Base-by-base conservation (phyloP, 2,888 invertebrate genomes). In the Brenthis daphne region DNA sequence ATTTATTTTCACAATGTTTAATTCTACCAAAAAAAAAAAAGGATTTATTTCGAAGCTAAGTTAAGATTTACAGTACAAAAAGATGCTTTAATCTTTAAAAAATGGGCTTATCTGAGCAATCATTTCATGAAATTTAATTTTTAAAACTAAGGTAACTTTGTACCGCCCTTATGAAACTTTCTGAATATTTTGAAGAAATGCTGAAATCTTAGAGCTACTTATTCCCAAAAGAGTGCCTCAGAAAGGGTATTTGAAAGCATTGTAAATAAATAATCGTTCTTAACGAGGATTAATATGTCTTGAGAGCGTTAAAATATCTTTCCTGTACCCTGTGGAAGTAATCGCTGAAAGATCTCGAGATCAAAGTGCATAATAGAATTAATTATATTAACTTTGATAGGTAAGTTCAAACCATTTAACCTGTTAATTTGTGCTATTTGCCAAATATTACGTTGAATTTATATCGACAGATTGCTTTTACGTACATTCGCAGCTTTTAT, bases 191-290 rank as follows among this genome's bases (percentile, higher is more conserved):
- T 61, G 37, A 71, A 71, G 67, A 64, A 71, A 69, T 29, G 50
- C 47, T 68, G 64, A 60, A 64, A 56, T 54, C 57, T 57, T 54
- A 16, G 51, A 48, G 24, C 14, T 53, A n/a, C 54, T 57, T 63
- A 65, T 50, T 67, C 67, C 72, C 72, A 47, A 61, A 55, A 56
- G 65, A 66, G 33, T 53, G 43, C 57, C 64, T 54, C 69, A 57
- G 43, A 58, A 65, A 65, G 67, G 67, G 69, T 65, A 58, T 74
- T 73, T 67, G 65, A 57, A 69, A 76, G 78, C 78, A 77, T 80
- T 77, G 81, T 88, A 85, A 88, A 90, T 89, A 85, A 89, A 88
- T 87, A 82, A 89, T 86, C 77, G 80, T 82, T 80, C 84, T 86
- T 87, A 86, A 87, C 85, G 81, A 83, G 86, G 85, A 86, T 88